Evolutionary conservation across 2,888 invertebrate genomes (phyloP).

Genomic region (Balanococcus diminutus): DNA sequence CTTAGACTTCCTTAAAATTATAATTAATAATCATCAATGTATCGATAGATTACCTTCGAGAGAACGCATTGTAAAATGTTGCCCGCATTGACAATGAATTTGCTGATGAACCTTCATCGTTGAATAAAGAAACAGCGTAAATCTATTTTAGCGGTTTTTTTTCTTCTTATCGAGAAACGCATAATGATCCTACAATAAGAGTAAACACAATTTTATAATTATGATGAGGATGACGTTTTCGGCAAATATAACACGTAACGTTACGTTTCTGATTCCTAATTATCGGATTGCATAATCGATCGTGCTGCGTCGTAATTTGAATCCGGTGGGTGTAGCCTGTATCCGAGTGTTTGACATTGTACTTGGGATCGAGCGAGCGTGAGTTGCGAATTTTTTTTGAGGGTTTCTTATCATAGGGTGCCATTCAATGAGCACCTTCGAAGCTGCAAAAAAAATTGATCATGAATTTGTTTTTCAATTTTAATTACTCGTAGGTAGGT

Average conservation of each 20-base stretch:
- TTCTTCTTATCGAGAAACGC: conserved; percentile 22
- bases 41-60: conserved; percentile 28
- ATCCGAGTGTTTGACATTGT: conserved; percentile 6
- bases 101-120: conserved; percentile 33
- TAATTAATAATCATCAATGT: conserved; percentile 31
- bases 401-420: background rate
- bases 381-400: conserved; percentile 9
- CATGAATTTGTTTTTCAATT: background rate
- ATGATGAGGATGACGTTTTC: conserved; percentile 11
- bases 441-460: background rate
- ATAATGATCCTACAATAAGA: background rate
- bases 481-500: background rate
- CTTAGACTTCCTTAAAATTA: conserved; percentile 41
- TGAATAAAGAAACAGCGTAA: conserved; percentile 40
- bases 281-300: conserved; percentile 24
- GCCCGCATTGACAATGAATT: conserved; percentile 38
- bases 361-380: background rate
- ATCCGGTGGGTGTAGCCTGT: conserved; percentile 13
- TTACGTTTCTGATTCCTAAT: conserved; percentile 26
- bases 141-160: conserved; percentile 31
- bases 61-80: conserved; percentile 29
- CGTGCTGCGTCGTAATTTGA: conserved; percentile 21
- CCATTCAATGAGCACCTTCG: background rate
- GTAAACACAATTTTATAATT: conserved; percentile 6
- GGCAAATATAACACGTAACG: conserved; percentile 29